Evolutionary conservation across 2,113 vertebrate species (phyloP).

Genomic region (Guaruba guarouba): DNA sequence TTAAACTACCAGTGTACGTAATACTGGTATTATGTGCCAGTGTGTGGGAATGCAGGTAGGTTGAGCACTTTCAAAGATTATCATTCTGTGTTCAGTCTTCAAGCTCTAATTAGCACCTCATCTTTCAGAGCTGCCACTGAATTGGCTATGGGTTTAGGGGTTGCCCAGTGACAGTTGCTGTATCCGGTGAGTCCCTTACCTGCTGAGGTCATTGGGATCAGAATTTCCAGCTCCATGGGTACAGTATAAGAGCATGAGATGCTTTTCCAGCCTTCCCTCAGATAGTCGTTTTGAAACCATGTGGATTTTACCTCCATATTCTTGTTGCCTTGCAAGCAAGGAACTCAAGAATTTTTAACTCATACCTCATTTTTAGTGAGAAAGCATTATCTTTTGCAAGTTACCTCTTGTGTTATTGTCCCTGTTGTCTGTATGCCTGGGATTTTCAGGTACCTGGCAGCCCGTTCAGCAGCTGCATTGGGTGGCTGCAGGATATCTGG

Average conservation of each 20-base stretch:
- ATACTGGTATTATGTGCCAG: background rate
- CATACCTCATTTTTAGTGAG: background rate
- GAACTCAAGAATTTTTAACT: background rate
- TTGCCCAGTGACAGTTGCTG: background rate
- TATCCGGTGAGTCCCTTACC: background rate
- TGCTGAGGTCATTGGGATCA: background rate
- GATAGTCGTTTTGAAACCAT: background rate
- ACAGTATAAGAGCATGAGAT: background rate
- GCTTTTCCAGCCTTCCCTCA: background rate
- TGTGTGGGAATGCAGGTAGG: background rate
- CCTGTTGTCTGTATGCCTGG: background rate
- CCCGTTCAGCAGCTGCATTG: background rate
- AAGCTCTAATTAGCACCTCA: background rate
- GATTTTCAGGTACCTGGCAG: background rate
- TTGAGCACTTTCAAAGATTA: background rate
- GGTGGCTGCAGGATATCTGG: background rate
- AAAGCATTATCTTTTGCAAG: background rate
- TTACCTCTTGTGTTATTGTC: background rate
- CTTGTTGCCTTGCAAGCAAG: background rate
- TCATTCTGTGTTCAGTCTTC: background rate
- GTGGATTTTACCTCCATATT: background rate
- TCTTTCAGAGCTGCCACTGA: background rate
- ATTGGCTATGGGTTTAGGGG: background rate
- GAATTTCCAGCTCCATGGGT: background rate
- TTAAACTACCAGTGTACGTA: background rate